These are phyloP conservation scores for Arrhopalites spinosus DNA, from an alignment of 2,888 invertebrate genomes.

Conservation along the genomic window DNA sequence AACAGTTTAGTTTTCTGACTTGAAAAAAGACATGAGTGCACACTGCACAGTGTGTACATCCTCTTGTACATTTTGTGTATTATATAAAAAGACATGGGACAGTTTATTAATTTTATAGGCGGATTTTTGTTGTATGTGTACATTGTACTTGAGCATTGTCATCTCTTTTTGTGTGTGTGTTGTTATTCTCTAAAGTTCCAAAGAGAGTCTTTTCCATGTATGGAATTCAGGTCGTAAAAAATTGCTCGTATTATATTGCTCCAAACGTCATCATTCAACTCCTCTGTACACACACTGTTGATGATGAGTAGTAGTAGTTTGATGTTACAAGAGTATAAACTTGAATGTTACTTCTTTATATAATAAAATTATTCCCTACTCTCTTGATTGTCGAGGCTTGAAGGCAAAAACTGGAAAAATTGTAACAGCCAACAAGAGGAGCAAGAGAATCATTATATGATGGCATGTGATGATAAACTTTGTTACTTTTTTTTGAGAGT, in stretches of 20 bases:
- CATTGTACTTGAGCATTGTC: slow-evolving; percentile 13
- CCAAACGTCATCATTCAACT: background rate
- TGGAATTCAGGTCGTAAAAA: slow-evolving; percentile 29
- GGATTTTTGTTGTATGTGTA: background rate
- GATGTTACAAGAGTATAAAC: too few relatives aligned
- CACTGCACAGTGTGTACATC: too few relatives aligned
- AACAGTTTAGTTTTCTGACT: too few relatives aligned
- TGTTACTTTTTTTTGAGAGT: background rate
- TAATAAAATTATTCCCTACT: background rate
- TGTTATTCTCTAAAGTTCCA: too few relatives aligned
- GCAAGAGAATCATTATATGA: slow-evolving; percentile 18
- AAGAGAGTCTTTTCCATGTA: slow-evolving; percentile 24
- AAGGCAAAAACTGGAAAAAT: background rate
- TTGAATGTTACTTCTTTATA: too few relatives aligned
- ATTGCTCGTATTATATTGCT: slow-evolving; percentile 2
- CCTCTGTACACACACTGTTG: background rate
- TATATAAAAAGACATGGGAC: too few relatives aligned
- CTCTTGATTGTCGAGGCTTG: background rate
- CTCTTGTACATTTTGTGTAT: too few relatives aligned
- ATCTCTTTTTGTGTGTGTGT: slow-evolving; percentile 7
- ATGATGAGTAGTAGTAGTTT: background rate
- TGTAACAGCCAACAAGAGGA: slow-evolving; percentile 15
- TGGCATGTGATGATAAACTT: slow-evolving; percentile 36
- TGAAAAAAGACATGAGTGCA: too few relatives aligned
- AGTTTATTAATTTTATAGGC: background rate